A percentile compares a stretch with the other conserved stretches of the same genome.
These are phyloP conservation scores for Elysia chlorotica DNA, from an alignment of 1,140 invertebrate species.

Conservation along the genomic window DNA sequence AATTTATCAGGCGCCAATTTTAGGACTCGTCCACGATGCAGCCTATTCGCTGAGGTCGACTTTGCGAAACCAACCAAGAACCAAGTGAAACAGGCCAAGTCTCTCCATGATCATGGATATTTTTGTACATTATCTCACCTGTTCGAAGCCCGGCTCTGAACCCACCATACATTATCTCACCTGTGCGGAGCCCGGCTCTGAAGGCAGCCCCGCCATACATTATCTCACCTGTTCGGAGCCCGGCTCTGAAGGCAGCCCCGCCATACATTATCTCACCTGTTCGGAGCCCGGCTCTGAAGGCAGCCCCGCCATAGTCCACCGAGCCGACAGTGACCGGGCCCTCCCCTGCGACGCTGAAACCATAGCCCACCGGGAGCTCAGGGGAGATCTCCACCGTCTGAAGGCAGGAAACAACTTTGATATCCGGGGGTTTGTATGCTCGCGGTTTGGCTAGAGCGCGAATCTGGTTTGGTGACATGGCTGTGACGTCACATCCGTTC, in stretches of 20 bases:
- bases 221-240: background rate
- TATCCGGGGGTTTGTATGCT: constrained; percentile 38
- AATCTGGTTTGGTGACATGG: constrained; percentile 48
- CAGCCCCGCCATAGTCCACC: constrained; percentile 50
- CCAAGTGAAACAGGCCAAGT: too few relatives aligned
- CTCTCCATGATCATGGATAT: too few relatives aligned
- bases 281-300: constrained; percentile 48
- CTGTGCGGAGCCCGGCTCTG: constrained; percentile 45
- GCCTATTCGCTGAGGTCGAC: too few relatives aligned
- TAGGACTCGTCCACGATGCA: too few relatives aligned
- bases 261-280: constrained; percentile 38
- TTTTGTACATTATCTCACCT: background rate
- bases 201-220: constrained; percentile 46
- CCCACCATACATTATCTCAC: background rate
- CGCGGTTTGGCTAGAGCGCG: constrained; percentile 46
- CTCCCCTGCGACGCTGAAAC: constrained; percentile 44
- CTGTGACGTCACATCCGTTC: constrained; percentile 55
- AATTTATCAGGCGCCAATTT: too few relatives aligned
- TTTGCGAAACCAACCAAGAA: too few relatives aligned
- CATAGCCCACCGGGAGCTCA: constrained; percentile 38
- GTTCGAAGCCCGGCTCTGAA: background rate
- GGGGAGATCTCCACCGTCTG: constrained; percentile 45
- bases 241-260: background rate
- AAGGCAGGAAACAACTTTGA: constrained; percentile 55
- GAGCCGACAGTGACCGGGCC: constrained; percentile 41